Evolutionary conservation across 2,888 invertebrate genomes (phyloP).

Genomic region (Morinoia aosen): DNA sequence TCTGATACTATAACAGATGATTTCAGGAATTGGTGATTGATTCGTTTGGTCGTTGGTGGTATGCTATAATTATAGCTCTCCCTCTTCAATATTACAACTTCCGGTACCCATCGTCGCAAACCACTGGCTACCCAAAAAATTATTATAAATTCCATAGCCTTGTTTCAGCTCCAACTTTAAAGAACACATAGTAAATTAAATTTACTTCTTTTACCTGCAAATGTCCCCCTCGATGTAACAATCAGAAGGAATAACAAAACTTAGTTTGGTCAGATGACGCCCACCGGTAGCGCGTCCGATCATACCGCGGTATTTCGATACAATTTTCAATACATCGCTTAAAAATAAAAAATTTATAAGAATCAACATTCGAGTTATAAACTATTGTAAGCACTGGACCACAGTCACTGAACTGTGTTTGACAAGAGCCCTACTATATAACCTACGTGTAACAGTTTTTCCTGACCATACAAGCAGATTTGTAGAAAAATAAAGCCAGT

Average conservation of each 20-base stretch:
- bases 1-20: too few species aligned
- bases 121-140: too few species aligned
- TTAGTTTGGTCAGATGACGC: too few species aligned
- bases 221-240: background rate
- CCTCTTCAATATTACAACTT: too few species aligned
- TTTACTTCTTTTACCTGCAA: background rate
- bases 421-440: too few species aligned
- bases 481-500: too few species aligned
- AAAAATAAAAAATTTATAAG: background rate
- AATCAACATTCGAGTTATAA: background rate
- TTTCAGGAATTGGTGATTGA: too few species aligned
- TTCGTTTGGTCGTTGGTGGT: too few species aligned
- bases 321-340: background rate
- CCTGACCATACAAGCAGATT: too few species aligned
- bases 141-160: background rate
- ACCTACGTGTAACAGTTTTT: background rate
- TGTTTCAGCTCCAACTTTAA: background rate
- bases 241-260: too few species aligned
- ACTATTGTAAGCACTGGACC: background rate
- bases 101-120: too few species aligned
- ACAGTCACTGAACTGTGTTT: background rate
- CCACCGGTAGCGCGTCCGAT: background rate
- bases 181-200: background rate
- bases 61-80: too few species aligned
- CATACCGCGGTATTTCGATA: background rate